These are phyloP conservation scores for Coracopsis vasa DNA, from an alignment of 2,113 vertebrate species.

Conservation along the genomic window DNA sequence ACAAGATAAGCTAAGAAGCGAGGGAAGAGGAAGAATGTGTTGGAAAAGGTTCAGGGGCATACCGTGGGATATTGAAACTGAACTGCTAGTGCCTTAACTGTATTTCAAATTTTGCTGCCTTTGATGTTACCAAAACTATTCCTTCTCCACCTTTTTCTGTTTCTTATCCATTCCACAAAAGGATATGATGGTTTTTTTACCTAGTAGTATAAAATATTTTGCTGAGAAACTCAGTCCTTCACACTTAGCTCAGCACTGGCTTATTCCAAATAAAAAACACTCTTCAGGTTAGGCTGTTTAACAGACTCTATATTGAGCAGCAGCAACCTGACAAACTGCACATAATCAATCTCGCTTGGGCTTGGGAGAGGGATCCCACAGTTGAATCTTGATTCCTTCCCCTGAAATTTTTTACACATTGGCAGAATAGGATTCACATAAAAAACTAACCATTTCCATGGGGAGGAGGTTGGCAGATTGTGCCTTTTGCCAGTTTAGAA, in stretches of 20 bases:
- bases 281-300: neutral
- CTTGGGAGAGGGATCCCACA: neutral
- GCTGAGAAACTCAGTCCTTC: neutral
- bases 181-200: neutral
- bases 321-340: neutral
- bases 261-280: neutral
- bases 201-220: neutral
- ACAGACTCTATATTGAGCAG: neutral
- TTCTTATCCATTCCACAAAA: neutral
- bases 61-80: neutral
- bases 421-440: neutral
- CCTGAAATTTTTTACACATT: neutral
- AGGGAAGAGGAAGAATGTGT: neutral
- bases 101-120: neutral
- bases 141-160: neutral
- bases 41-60: neutral
- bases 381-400: neutral
- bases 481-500: neutral
- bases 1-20: neutral
- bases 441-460: neutral
- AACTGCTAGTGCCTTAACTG: neutral
- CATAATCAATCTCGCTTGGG: neutral
- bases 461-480: neutral
- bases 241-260: neutral
- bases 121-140: neutral